A percentile compares a stretch with the other conserved stretches of the same genome.
phyloP scores from a whole-genome alignment of 2,888 invertebrate genomes.

The Netelia melanura region DNA sequence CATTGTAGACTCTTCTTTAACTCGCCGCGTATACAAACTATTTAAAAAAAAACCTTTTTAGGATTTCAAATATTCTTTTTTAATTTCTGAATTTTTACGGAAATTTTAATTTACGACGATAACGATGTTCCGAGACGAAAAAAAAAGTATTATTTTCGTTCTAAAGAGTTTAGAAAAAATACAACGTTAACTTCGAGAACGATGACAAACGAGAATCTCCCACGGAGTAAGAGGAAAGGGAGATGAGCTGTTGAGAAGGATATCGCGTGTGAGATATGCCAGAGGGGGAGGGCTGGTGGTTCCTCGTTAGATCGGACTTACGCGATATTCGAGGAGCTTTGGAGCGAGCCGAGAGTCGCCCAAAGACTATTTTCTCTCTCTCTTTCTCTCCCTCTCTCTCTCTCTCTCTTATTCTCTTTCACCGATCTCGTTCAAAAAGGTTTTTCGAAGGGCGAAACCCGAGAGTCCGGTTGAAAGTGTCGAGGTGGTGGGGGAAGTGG shows the following conservation, averaged over 20 bases:
- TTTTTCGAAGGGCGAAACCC: conserved; percentile 78
- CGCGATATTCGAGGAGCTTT: conserved; percentile 77
- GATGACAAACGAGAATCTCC: conserved; percentile 58
- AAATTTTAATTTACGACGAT: too few species aligned
- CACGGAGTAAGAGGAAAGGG: conserved; percentile 29
- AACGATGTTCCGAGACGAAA: not conserved
- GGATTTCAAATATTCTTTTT: not conserved
- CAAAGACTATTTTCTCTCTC: conserved; percentile 24
- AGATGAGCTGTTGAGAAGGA: conserved; percentile 64
- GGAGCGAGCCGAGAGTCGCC: conserved; percentile 60
- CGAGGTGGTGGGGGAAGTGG: conserved; percentile 3
- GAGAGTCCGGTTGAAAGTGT: conserved; percentile 74
- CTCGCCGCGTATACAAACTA: conserved; percentile 25
- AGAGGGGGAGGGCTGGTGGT: conserved; percentile 31
- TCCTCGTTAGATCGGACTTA: conserved; percentile 77
- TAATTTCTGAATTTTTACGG: not conserved
- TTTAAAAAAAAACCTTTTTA: not conserved
- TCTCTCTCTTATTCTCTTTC: conserved; percentile 16
- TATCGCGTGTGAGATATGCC: conserved; percentile 61
- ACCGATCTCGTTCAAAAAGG: conserved; percentile 40
- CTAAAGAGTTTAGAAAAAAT: conserved; percentile 10
- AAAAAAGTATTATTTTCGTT: conserved; percentile 3
- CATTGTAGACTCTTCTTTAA: conserved; percentile 60
- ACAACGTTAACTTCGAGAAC: conserved; percentile 17
- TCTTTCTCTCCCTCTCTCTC: not conserved